phyloP scores from a whole-genome alignment of 64 coral and sea anemone species.

The Pocillopora verrucosa region DNA sequence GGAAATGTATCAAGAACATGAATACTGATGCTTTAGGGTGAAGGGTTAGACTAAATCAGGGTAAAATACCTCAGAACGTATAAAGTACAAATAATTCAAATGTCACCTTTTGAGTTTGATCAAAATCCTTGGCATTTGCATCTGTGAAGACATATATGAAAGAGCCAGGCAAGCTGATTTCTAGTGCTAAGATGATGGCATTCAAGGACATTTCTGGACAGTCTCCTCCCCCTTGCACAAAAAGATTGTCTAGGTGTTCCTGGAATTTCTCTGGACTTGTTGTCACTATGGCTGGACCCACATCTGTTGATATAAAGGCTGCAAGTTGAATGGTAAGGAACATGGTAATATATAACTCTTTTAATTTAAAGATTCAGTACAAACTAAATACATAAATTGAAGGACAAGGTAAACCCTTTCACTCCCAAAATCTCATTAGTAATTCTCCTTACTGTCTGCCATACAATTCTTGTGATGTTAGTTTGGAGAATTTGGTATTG shows the following conservation, averaged over 20 bases:
- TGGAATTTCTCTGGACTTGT: conserved; percentile 57
- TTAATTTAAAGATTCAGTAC: no score
- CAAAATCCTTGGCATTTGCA: conserved; percentile 88
- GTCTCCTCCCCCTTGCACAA: conserved; percentile 84
- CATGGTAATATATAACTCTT: not conserved
- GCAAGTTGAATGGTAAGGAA: not conserved
- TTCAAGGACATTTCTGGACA: conserved; percentile 92
- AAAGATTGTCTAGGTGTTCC: conserved; percentile 64
- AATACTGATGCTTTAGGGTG: no score
- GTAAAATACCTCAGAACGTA: not conserved
- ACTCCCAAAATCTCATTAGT: no score
- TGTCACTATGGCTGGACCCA: conserved; percentile 77
- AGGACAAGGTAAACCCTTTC: no score
- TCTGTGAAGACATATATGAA: conserved; percentile 98
- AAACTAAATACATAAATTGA: no score
- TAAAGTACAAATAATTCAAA: not conserved
- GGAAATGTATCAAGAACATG: no score
- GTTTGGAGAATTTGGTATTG: no score
- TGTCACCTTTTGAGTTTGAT: conserved; percentile 45
- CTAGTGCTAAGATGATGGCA: conserved; percentile 77
- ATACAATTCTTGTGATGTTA: no score
- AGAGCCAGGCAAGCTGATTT: conserved; percentile 89
- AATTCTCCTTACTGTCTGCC: no score
- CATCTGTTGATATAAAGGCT: conserved; percentile 54
- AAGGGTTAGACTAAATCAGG: not conserved